Conservation (phyloP, 2,113 vertebrate species). For the Synodontis membranacea region DNA sequence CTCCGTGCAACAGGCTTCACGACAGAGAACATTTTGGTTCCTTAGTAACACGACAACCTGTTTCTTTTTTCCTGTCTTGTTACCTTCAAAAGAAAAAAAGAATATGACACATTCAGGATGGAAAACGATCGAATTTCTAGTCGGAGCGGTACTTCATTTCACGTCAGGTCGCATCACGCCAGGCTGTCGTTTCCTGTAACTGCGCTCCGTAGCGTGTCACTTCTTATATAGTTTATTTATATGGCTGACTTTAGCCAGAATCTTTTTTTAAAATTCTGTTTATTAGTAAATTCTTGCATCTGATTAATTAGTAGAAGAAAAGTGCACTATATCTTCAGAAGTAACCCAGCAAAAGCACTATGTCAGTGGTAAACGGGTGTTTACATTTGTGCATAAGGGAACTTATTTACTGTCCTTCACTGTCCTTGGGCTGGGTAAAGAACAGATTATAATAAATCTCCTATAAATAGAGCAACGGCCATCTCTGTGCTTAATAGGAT, state of each 20-base stretch:
- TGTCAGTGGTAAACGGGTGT: not conserved
- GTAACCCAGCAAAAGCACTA: not conserved
- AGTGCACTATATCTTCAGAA: not conserved
- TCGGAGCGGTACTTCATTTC: no score
- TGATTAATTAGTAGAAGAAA: not conserved
- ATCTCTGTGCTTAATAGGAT: not conserved
- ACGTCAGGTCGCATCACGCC: not conserved
- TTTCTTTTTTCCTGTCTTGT: no score
- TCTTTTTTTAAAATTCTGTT: not conserved
- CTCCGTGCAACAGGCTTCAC: no score
- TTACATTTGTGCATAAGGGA: not conserved
- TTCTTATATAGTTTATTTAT: not conserved
- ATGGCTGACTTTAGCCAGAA: not conserved
- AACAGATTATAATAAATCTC: constrained; percentile 19
- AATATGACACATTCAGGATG: no score
- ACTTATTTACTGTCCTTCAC: not conserved
- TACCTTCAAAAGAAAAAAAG: no score
- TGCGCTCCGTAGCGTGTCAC: not conserved
- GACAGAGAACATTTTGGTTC: no score
- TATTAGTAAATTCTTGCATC: not conserved
- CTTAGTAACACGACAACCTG: no score
- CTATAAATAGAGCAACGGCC: constrained; percentile 27
- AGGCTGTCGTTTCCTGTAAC: not conserved
- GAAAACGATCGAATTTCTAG: not conserved
- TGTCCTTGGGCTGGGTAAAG: not conserved